phyloP scores from a whole-genome alignment of 2,888 invertebrate genomes.

The Pachymerium ferrugineum region DNA sequence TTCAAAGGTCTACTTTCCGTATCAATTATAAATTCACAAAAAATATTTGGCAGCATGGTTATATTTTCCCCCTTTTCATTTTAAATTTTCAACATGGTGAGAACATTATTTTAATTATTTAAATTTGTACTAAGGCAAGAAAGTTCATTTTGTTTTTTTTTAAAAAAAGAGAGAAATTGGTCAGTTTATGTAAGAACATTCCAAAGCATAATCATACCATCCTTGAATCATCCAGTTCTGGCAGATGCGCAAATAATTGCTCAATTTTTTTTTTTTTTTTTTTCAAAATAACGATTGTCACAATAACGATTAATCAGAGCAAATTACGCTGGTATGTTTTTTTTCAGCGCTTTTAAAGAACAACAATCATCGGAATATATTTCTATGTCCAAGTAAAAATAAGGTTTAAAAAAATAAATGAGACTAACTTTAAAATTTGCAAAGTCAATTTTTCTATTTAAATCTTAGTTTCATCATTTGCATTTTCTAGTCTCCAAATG shows the following conservation, averaged over 20 bases:
- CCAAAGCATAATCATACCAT: background rate
- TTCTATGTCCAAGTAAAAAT: too few species aligned
- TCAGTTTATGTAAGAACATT: background rate
- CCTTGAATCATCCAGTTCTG: background rate
- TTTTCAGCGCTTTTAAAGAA: background rate
- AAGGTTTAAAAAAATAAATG: too few species aligned
- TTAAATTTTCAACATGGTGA: background rate
- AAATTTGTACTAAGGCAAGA: constrained; percentile 25
- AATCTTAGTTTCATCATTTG: background rate
- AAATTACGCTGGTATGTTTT: background rate
- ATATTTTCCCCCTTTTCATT: background rate
- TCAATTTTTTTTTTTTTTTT: too few species aligned
- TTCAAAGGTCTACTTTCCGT: too few species aligned
- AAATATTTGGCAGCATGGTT: constrained; percentile 9
- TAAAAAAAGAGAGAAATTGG: too few species aligned
- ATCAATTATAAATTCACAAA: background rate
- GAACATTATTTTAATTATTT: background rate
- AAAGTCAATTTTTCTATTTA: background rate
- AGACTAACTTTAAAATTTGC: background rate
- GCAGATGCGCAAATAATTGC: background rate
- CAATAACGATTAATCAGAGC: background rate
- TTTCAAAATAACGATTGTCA: background rate
- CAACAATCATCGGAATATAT: too few species aligned
- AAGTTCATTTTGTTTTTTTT: background rate
- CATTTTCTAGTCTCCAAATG: too few species aligned